Evolutionary conservation across 1,140 invertebrate genomes (phyloP).

Genomic region (Akabosia matsudoensis): DNA sequence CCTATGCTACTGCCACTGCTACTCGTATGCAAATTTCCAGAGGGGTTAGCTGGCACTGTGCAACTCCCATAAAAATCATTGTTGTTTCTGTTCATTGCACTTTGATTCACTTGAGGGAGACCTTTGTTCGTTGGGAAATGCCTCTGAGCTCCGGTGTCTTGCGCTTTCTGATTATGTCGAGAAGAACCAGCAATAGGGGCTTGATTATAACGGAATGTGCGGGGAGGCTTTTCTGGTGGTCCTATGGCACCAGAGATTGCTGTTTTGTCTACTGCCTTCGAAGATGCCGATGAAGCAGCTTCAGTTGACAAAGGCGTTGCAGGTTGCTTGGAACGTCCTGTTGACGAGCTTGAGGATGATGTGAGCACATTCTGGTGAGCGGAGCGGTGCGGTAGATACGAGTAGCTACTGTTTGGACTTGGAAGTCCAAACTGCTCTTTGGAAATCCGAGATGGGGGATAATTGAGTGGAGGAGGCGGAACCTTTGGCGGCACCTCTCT

Average conservation of each 20-base stretch:
- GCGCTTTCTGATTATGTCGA: not conserved
- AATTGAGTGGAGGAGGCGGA: slow-evolving; percentile 25
- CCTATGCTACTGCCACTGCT: not conserved
- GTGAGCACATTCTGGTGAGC: too few relatives aligned
- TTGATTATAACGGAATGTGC: slow-evolving; percentile 43
- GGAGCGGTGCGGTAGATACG: slow-evolving; percentile 15
- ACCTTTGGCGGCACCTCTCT: slow-evolving; percentile 9
- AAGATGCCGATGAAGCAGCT: not conserved
- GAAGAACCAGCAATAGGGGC: not conserved
- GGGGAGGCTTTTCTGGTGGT: slow-evolving; percentile 46
- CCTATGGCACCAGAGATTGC: too few relatives aligned
- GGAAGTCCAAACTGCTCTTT: slow-evolving; percentile 17
- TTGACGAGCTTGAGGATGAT: not conserved
- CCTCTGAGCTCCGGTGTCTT: not conserved
- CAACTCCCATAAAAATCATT: not conserved
- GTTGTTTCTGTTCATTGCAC: not conserved
- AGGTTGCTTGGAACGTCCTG: not conserved
- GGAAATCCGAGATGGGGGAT: not conserved
- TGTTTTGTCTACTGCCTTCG: not conserved
- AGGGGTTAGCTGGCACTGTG: not conserved
- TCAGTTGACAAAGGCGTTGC: not conserved
- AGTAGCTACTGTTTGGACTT: slow-evolving; percentile 5
- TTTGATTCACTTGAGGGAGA: not conserved
- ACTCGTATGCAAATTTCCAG: not conserved
- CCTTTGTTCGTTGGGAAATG: too few relatives aligned